Evolutionary conservation across 2,113 vertebrate genomes (phyloP), one percentile per base, ranked within the genome.

Genomic region (Cettia cetti): DNA sequence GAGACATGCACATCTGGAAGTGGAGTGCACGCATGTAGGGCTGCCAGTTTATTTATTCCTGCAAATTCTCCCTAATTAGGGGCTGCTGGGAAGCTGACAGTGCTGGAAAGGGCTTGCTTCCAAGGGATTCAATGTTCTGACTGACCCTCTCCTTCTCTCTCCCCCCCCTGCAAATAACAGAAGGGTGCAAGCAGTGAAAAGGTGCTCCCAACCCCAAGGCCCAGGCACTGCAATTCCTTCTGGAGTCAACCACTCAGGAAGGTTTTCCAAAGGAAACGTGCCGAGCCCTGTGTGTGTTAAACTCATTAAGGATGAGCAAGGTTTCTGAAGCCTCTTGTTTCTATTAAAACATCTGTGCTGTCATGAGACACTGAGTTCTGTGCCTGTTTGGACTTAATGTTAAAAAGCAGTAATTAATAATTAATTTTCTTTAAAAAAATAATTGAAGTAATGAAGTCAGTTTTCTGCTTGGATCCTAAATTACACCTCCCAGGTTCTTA

Each of bases 1-100:
- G 79, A 89, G 86, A 37, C 30, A 19, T 7, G 31, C 86, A 76
- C 94, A 95, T 95, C 93, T 97, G 95, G 94, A 61, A 82, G 47
- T 0, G 2, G 57, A 89, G 83, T 44, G 72, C 68, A 37, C 19
- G 33, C 7, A 1, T 8, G 4, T 11, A 60, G 70, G 18, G 0
- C 79, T 61, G 78, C 85, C 72, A n/a, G 66, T 40, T 79, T 44
- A 28, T 86, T 53, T 85, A 71, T 82, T 91, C 77, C 44, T 91
- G 92, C 17, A 33, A 81, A 49, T 63, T 53, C 54, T 66, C 35
- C 76, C 24, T 44, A 75, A 70, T 69, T 86, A 44, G 42, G 56
- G 61, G 26, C 88, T 91, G 92, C 57, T 76, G 85, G 76, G 81
- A 74, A 60, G 80, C 15, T 61, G 60, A 21, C 52, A 63, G 54